Evolutionary conservation across 2,888 invertebrate species (phyloP).

Genomic region (Oscheius sp.): DNA sequence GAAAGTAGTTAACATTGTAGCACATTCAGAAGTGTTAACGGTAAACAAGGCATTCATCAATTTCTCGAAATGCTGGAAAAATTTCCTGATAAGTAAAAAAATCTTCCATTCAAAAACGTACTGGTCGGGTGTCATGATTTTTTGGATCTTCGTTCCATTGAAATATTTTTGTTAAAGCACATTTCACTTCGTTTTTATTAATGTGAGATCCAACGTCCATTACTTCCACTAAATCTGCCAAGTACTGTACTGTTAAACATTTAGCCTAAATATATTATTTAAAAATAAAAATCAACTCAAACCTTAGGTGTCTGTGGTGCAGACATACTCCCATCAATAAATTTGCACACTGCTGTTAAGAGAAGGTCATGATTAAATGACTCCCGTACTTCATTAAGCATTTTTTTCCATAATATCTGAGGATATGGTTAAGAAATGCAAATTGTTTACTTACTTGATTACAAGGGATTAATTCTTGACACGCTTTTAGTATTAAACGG

Average conservation of each 20-base stretch:
- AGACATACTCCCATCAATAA: slow-evolving; percentile 18
- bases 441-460: slow-evolving; percentile 12
- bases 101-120: slow-evolving; percentile 42
- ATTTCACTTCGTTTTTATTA: slow-evolving; percentile 78
- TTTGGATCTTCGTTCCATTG: slow-evolving; percentile 82
- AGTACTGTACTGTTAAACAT: slow-evolving; percentile 76
- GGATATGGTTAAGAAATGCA: not conserved
- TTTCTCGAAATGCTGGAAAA: slow-evolving; percentile 28
- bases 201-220: slow-evolving; percentile 75
- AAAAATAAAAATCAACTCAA: not conserved
- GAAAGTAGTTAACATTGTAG: slow-evolving; percentile 36
- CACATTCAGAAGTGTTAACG: slow-evolving; percentile 39
- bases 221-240: slow-evolving; percentile 74
- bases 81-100: not conserved
- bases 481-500: slow-evolving; percentile 84
- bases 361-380: slow-evolving; percentile 13
- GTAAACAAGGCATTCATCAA: slow-evolving; percentile 36
- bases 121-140: slow-evolving; percentile 80
- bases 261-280: slow-evolving; percentile 75
- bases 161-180: slow-evolving; percentile 82
- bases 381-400: slow-evolving; percentile 3
- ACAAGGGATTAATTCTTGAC: slow-evolving; percentile 84
- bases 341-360: slow-evolving; percentile 26
- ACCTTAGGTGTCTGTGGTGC: slow-evolving; percentile 29
- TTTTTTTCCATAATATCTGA: slow-evolving; percentile 9